Base-by-base conservation (phyloP, 35 echinoderm and acorn worm genomes). In the Strongylocentrotus purpuratus region DNA sequence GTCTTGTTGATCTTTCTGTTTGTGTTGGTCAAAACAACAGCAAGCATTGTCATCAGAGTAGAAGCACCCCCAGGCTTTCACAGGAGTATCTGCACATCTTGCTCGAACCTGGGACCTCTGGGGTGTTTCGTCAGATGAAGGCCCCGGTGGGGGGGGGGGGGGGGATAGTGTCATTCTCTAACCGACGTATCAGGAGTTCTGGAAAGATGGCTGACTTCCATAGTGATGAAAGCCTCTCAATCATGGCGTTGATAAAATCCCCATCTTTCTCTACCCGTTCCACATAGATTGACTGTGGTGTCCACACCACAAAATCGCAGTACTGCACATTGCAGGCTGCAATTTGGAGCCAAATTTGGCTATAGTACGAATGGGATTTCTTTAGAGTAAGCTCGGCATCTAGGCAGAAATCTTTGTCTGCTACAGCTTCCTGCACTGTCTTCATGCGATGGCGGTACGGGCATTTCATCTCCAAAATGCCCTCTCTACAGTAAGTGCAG, bases 231-330 rank as follows among this genome's bases (percentile, higher is more conserved):
- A 41, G 35, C 35, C 35, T 41, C 35, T 41, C 35, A 41, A 41
- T 41, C 35, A 41, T 41, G 35, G 35, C 35, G 35, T 41, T 41
- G 35, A 41, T 41, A 41, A 41, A 41, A 41, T 41, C 35, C 3
- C 35, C 35, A 41, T 41, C 35, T 41, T 41, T 41, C 35, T 41
- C 35, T 41, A 41, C 35, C 35, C 35, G 50, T 55, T 15, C 50
- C 9, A 55, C 9, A 11, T 88, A 22, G 5, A 28, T 1, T 17
- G 86, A 33, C 86, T 35, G 31, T 28, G 86, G 11, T 28, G 86
- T 88, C 86, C 86, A 88, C 86, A 88, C 86, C 86, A 88, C 86
- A 35, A 88, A 88, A 28, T 88, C 86, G 25, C 86, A 88, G 7
- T 20, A 88, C 86, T 35, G 20, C 4, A 88, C 86, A 88, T 88